Evolutionary conservation across 2,888 invertebrate genomes (phyloP).

Genomic region (Cactoblastis cactorum): DNA sequence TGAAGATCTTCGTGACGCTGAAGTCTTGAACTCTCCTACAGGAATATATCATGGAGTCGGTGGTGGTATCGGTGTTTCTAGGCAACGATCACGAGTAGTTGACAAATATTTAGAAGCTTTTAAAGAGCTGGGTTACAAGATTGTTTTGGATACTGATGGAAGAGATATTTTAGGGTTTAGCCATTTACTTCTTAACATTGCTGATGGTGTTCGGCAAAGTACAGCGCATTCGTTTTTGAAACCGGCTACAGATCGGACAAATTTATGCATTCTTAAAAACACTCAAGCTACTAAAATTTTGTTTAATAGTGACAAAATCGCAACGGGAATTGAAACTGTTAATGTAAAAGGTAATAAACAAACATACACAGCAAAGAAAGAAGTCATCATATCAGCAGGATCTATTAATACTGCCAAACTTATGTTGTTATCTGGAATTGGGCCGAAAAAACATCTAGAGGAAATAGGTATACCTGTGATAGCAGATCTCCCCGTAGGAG

Average conservation of each 20-base stretch:
- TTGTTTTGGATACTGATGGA: conserved; percentile 33
- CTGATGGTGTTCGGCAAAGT: conserved; percentile 17
- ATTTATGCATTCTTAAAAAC: conserved; percentile 36
- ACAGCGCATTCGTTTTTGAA: conserved; percentile 35
- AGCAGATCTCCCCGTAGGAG: conserved; percentile 40
- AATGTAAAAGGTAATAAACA: conserved; percentile 19
- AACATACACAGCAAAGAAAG: conserved; percentile 30
- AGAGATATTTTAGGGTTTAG: conserved; percentile 44
- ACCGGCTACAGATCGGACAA: conserved; percentile 27
- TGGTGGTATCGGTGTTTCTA: conserved; percentile 27
- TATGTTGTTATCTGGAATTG: conserved; percentile 45
- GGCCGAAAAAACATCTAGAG: conserved; percentile 36
- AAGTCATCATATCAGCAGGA: conserved; percentile 45
- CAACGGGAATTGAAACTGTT: background rate
- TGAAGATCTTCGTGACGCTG: conserved; percentile 27
- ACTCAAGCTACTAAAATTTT: conserved; percentile 15
- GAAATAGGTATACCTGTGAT: conserved; percentile 30
- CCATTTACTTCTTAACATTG: conserved; percentile 22
- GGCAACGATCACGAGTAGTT: conserved; percentile 10
- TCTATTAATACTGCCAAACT: conserved; percentile 40
- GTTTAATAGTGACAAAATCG: background rate
- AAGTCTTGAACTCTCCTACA: conserved; percentile 22
- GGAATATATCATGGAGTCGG: conserved; percentile 27
- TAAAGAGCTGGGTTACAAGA: conserved; percentile 49
- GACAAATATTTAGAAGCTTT: conserved; percentile 41